A percentile compares a stretch with the other conserved stretches of the same genome.
These are phyloP conservation scores for Tetragnatha versicolor DNA, from an alignment of 1,140 invertebrate genomes.

Conservation along the genomic window DNA sequence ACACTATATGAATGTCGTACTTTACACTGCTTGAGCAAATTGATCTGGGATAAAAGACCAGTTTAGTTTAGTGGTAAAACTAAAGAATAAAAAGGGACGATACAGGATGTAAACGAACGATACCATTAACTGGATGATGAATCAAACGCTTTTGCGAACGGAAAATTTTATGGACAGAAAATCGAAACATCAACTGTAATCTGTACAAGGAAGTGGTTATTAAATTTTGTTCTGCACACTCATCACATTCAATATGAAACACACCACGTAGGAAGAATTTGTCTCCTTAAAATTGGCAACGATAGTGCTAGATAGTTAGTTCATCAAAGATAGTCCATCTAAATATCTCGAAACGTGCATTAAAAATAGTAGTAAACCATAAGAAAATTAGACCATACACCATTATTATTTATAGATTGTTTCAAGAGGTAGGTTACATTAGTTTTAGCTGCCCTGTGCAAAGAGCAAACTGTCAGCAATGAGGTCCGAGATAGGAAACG, in stretches of 20 bases:
- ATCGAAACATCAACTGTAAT: slow-evolving; percentile 39
- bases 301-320: slow-evolving; percentile 47
- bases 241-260: slow-evolving; percentile 48
- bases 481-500: slow-evolving; percentile 53
- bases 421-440: slow-evolving; percentile 53
- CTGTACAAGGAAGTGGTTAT: slow-evolving; percentile 49
- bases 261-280: slow-evolving; percentile 46
- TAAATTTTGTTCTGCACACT: slow-evolving; percentile 47
- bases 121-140: neutral
- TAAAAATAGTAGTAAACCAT: slow-evolving; percentile 55
- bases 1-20: slow-evolving; percentile 25
- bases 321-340: slow-evolving; percentile 53
- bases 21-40: slow-evolving; percentile 44
- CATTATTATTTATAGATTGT: slow-evolving; percentile 55
- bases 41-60: slow-evolving; percentile 11
- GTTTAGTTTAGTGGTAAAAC: slow-evolving; percentile 1
- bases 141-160: neutral
- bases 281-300: slow-evolving; percentile 33
- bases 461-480: slow-evolving; percentile 47
- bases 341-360: slow-evolving; percentile 53
- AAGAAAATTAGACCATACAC: slow-evolving; percentile 52
- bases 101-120: neutral
- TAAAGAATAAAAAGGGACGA: neutral
- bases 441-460: slow-evolving; percentile 48
- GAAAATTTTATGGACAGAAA: slow-evolving; percentile 7